A percentile compares a stretch with the other conserved stretches of the same genome.
phyloP scores from a whole-genome alignment of 2,888 invertebrate genomes.

The Tetragonisca angustula region DNA sequence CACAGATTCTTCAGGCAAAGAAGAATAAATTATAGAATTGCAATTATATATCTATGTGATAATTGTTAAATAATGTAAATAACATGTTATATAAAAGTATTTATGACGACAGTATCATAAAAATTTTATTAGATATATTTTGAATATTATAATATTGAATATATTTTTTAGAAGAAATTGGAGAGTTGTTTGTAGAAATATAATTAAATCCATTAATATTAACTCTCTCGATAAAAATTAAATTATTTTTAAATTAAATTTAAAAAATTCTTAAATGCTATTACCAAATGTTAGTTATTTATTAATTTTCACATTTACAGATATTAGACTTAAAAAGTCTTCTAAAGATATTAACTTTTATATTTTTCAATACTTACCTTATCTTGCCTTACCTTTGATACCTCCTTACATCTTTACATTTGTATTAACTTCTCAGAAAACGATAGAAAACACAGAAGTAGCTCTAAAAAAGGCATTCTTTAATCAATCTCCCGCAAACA shows the following conservation, averaged over 20 bases:
- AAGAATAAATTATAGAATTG: constrained; percentile 7
- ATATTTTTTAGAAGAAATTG: background rate
- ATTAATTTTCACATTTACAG: background rate
- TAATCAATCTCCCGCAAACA: constrained; percentile 38
- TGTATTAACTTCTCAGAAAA: background rate
- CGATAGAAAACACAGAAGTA: background rate
- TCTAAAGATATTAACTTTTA: background rate
- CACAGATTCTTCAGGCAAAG: background rate
- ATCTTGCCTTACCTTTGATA: background rate
- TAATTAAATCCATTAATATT: background rate
- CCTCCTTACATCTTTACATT: background rate
- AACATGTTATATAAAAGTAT: constrained; percentile 8
- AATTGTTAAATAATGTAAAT: background rate
- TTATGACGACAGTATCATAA: background rate
- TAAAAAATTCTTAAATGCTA: background rate
- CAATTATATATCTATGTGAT: constrained; percentile 9
- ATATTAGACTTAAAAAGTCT: background rate
- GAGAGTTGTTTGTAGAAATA: background rate
- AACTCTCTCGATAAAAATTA: background rate
- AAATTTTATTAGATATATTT: constrained; percentile 2
- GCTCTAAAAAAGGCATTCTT: constrained; percentile 48
- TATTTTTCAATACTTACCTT: background rate
- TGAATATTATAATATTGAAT: constrained; percentile 1
- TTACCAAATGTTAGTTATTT: background rate
- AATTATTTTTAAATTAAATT: background rate